Evolutionary conservation across 2,797 vertebrate species (phyloP).

Genomic region (Meriones psammophilus): DNA sequence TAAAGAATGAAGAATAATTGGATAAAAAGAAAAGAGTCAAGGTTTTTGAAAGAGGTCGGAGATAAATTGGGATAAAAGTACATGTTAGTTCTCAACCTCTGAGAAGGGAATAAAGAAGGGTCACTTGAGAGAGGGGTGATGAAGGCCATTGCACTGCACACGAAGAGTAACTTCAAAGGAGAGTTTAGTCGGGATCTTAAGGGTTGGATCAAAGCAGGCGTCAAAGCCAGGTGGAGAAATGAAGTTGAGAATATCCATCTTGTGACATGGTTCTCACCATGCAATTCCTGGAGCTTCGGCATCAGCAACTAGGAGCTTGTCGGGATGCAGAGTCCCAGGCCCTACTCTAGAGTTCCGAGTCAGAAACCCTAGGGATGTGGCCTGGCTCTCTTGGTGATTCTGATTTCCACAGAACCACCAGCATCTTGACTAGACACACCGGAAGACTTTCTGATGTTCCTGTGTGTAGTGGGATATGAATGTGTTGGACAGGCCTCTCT

Average conservation of each 20-base stretch:
- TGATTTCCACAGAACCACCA: constrained; percentile 16
- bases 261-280: background rate
- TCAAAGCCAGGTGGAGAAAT: background rate
- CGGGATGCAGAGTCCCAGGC: background rate
- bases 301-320: background rate
- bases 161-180: background rate
- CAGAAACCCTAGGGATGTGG: background rate
- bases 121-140: no score
- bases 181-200: background rate
- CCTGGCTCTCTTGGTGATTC: background rate
- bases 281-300: background rate
- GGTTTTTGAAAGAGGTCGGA: background rate
- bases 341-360: background rate
- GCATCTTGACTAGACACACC: background rate
- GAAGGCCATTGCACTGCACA: fast-evolving
- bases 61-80: background rate
- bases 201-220: background rate
- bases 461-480: background rate
- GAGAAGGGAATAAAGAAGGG: background rate
- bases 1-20: background rate
- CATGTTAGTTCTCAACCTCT: background rate
- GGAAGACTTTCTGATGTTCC: background rate
- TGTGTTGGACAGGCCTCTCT: background rate
- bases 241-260: background rate
- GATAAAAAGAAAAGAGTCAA: background rate